Percentiles rank a stretch among this genome's conserved stretches.
phyloP scores from a whole-genome alignment of 2,888 invertebrate genomes.

The Leuctra nigra region DNA sequence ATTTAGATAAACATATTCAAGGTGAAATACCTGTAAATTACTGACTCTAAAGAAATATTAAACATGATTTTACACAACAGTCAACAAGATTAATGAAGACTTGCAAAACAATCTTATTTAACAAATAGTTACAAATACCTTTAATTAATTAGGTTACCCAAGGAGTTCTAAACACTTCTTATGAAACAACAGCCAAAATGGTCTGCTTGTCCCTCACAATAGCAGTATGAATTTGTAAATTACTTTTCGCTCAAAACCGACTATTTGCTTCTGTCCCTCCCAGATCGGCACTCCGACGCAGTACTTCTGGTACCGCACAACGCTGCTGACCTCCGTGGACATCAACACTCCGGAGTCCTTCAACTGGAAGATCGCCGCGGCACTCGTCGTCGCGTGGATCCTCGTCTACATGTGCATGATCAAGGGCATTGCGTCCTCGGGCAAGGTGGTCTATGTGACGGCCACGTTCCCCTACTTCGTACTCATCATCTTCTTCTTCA shows the following conservation, averaged over 20 bases:
- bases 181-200: too few relatives aligned
- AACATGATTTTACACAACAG: too few relatives aligned
- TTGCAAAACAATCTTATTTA: too few relatives aligned
- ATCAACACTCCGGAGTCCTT: conserved; percentile 80
- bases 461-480: conserved; percentile 96
- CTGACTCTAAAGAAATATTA: too few relatives aligned
- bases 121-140: too few relatives aligned
- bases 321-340: conserved; percentile 82
- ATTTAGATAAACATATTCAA: too few relatives aligned
- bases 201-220: too few relatives aligned
- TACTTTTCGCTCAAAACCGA: background rate
- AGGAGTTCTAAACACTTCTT: too few relatives aligned
- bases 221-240: too few relatives aligned
- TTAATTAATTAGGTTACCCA: too few relatives aligned
- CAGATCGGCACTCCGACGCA: conserved; percentile 86
- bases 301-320: conserved; percentile 93
- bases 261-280: background rate
- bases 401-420: conserved; percentile 96
- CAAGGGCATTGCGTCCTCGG: conserved; percentile 94
- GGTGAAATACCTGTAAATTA: too few relatives aligned
- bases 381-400: conserved; percentile 85
- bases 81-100: too few relatives aligned
- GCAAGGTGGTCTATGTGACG: conserved; percentile 89
- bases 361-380: conserved; percentile 86
- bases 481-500: conserved; percentile 90